These are phyloP conservation scores for Antennarius maculatus DNA, from an alignment of 2,797 vertebrate species.

Conservation along the genomic window DNA sequence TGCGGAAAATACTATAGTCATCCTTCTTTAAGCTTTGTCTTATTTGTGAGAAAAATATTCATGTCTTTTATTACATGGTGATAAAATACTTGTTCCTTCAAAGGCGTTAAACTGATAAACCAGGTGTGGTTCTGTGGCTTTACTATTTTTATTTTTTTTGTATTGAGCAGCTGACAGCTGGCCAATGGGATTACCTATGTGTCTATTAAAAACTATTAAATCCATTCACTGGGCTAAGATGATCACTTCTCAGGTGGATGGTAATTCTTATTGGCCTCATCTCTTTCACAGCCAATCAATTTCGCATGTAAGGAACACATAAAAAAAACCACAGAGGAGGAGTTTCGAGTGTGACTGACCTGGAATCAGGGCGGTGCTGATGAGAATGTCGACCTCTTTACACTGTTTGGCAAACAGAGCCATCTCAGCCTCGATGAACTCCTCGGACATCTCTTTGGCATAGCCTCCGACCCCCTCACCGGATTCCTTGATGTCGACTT, in stretches of 20 bases:
- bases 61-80: not conserved
- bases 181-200: not conserved
- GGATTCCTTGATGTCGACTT: constrained; percentile 77
- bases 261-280: not conserved
- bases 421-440: constrained; percentile 84
- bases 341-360: constrained; percentile 51
- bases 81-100: not conserved
- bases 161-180: not conserved
- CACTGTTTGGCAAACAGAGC: constrained; percentile 78
- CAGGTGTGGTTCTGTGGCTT: not conserved
- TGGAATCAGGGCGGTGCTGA: constrained; percentile 81
- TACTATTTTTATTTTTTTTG: too few species aligned
- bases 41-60: too few species aligned
- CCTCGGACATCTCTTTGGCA: constrained; percentile 83
- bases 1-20: too few species aligned
- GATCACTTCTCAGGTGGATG: not conserved
- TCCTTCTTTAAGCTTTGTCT: too few species aligned
- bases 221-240: not conserved
- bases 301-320: not conserved
- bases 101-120: not conserved
- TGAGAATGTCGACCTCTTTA: constrained; percentile 79
- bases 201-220: not conserved
- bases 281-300: not conserved
- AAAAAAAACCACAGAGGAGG: not conserved
- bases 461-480: constrained; percentile 83